phyloP scores from a whole-genome alignment of 2,888 invertebrate species.

The Eupithecia centaureata region DNA sequence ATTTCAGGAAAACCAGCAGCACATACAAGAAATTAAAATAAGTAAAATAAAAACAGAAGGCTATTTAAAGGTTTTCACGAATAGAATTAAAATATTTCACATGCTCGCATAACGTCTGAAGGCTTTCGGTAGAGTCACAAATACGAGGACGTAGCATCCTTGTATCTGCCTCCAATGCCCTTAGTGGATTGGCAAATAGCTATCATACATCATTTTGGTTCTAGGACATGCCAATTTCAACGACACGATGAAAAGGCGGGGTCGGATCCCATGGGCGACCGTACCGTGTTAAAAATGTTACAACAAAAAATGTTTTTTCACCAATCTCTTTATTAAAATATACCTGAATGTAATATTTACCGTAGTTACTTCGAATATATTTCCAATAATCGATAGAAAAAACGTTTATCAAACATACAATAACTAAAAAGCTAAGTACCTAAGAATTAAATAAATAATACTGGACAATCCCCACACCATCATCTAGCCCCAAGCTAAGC shows the following conservation, averaged over 20 bases:
- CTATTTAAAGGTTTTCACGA: no score
- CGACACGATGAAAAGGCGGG: constrained; percentile 22
- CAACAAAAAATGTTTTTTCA: constrained; percentile 15
- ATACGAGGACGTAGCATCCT: neutral
- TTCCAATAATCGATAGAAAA: no score
- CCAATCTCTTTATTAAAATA: constrained; percentile 5
- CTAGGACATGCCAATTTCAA: constrained; percentile 23
- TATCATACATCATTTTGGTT: constrained; percentile 24
- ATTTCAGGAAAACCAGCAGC: no score
- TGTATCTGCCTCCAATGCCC: neutral
- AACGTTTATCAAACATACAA: no score
- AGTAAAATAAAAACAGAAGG: no score
- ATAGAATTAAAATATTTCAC: no score
- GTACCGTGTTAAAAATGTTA: constrained; percentile 27
- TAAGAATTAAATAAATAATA: no score
- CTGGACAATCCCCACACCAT: no score
- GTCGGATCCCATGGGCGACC: constrained; percentile 23
- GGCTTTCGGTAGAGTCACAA: neutral
- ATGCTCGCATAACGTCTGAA: neutral
- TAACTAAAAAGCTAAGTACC: no score
- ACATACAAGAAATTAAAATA: no score
- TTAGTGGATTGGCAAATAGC: constrained; percentile 17
- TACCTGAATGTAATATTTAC: neutral
- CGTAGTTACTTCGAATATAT: no score
- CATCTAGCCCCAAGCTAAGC: no score